phyloP scores from a whole-genome alignment of 2,113 vertebrate genomes.

The Macquaria australasica region DNA sequence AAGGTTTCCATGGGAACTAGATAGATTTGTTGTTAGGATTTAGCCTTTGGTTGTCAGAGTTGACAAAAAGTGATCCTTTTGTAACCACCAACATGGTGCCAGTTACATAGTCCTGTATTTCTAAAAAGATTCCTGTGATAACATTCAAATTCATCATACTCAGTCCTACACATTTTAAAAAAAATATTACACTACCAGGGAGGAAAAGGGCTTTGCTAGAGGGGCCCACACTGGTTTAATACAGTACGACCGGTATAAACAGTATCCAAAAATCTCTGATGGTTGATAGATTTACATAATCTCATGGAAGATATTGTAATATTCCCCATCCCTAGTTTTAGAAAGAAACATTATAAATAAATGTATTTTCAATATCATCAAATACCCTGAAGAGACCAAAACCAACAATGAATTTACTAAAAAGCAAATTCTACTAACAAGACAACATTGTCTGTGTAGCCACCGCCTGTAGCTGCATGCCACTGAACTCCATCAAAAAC shows the following conservation, averaged over 20 bases:
- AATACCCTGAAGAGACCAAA: not conserved
- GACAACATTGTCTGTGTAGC: not conserved
- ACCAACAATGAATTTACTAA: not conserved
- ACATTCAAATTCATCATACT: not conserved
- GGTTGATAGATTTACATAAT: not conserved
- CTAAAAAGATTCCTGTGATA: not conserved
- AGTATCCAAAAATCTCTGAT: not conserved
- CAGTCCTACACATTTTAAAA: not conserved
- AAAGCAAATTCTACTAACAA: not conserved
- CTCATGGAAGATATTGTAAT: not conserved
- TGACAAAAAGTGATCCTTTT: not conserved
- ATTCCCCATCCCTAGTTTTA: not conserved
- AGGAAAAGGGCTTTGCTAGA: not conserved
- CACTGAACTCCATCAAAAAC: not conserved
- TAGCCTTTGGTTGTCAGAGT: constrained; percentile 3
- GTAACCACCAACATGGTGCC: not conserved
- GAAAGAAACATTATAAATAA: not conserved
- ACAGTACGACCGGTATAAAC: not conserved
- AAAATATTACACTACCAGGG: not conserved
- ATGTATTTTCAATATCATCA: not conserved
- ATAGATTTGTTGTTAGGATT: constrained; percentile 55
- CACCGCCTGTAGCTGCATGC: not conserved
- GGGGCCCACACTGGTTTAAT: not conserved
- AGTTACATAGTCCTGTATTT: not conserved
- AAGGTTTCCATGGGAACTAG: constrained; percentile 79